Evolutionary conservation across 2,797 vertebrate species (phyloP), one percentile per base, ranked within the genome.

Genomic region (Mormyrus proboscirostris): DNA sequence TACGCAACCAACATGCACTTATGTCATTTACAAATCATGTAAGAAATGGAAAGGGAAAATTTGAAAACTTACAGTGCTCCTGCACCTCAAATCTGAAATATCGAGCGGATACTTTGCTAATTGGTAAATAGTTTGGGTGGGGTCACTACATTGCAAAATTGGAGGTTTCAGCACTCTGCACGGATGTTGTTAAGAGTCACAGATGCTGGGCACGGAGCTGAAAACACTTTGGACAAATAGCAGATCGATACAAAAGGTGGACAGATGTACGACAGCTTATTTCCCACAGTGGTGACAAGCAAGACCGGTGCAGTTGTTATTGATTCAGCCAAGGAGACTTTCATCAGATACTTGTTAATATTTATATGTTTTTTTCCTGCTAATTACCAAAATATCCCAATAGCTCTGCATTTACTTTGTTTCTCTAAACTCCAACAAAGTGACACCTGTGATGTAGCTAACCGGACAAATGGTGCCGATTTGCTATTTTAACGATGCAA

Each of bases 331-430:
- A 65, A 84, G 57, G 29, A 53, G 84, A 51, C 59, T 69, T 55
- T 62, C 82, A 62, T 47, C 82, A 86, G 88, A 89, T 22, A 19
- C 49, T 62, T 57, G 12, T 65, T 88, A 88, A 88, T 44, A 57
- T 88, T 88, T 65, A 65, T 65, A 49, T 65, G 16, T 86, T 57
- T 33, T 57, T 86, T 86, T 29, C 19, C 25, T 55, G 12, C 12
- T 7, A 49, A 65, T 47, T 41, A 22, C 9, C 19, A 9, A 88
- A 22, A 86, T 55, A 29, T 55, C 44, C 50, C 50, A 33, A 33
- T n/a, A 87, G 7, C 33, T 41, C 53, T 19, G 29, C 51, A 41
- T 88, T 65, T 22, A 88, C 25, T 88, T 41, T 44, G 73, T 44
- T 44, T 44, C 73, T 79, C 73, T 41, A 79, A 65, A 44, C 29